Base-by-base conservation (phyloP, 2,113 vertebrate species). In the Nanorana parkeri region DNA sequence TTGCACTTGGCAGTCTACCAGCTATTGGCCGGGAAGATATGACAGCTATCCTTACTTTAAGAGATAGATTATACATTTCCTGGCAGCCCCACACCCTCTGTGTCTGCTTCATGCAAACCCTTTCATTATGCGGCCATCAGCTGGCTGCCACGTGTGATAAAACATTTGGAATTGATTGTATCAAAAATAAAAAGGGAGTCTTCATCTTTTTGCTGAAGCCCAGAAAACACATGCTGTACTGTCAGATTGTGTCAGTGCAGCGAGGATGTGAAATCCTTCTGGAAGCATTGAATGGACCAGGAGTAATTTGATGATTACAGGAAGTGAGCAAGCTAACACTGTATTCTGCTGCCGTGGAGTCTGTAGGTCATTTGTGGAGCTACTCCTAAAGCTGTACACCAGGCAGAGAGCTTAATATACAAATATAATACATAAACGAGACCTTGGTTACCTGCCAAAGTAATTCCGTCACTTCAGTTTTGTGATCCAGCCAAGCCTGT, bases 71-170 rank as follows among this genome's bases (percentile, higher is more conserved):
- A 54, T 54, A 26, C 7, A 26, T 26, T 71, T 71, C 51, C 68
- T 71, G 47, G 28, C 54, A 74, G 28, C 19, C 21, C 32, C 4
- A 17, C 29, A 29, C 19, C 7, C 71, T 58, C 29, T 28, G 26
- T 58, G 47, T 74, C 51, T 60, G 56, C 29, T 11, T 21, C 6
- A 20, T 10, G n/a, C 60, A 75, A 47, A 75, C 55, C 8, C 56
- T 26, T 76, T 47, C 10, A 63, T 76, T 76, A 63, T 76, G n/a
- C 23, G 17, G 63, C 73, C 55, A 58, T 63, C 56, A 61, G 51
- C n/a, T 76, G 73, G 55, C 73, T 76, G 73, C 73, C 73, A 76
- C 36, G 61, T 76, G 73, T 41, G 3, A 51, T 64, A 26, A 8
- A 76, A 6, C n/a, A 63, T 63, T 76, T 24, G 29, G 73, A 76